Conservation (phyloP, 2,797 vertebrate species). For the Discoglossus pictus region DNA sequence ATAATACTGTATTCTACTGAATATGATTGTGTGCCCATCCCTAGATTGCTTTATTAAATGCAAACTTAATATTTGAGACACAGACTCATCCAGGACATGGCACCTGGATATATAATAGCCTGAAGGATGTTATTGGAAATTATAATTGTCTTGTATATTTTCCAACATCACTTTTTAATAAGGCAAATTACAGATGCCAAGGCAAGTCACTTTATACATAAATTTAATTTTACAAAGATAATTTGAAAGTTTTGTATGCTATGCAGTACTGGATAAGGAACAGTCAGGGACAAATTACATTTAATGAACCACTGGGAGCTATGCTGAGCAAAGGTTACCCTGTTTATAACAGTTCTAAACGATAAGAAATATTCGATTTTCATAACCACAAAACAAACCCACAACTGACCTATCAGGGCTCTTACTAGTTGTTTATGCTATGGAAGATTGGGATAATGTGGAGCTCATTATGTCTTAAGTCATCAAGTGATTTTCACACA, state of each 20-base stretch:
- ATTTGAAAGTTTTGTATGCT: slow-evolving; percentile 26
- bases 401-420: slow-evolving; percentile 39
- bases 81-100: too few species aligned
- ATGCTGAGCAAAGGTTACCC: slow-evolving; percentile 31
- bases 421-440: slow-evolving; percentile 17
- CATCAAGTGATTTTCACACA: too few species aligned
- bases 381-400: slow-evolving; percentile 31
- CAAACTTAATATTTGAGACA: too few species aligned
- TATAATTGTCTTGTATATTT: not conserved
- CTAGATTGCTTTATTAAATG: too few species aligned
- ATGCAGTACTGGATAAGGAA: slow-evolving; percentile 10
- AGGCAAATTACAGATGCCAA: slow-evolving; percentile 9
- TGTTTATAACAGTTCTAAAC: slow-evolving; percentile 20
- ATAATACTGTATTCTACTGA: too few species aligned
- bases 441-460: slow-evolving; percentile 14
- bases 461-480: slow-evolving; percentile 7
- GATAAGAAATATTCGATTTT: too few species aligned
- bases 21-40: too few species aligned
- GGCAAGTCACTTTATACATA: slow-evolving; percentile 36
- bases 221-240: slow-evolving; percentile 21
- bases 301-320: slow-evolving; percentile 25
- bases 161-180: slow-evolving; percentile 11
- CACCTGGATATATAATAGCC: too few species aligned
- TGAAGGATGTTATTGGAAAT: not conserved
- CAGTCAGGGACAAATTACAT: slow-evolving; percentile 22